These are phyloP conservation scores for Phocoena sinus DNA, from an alignment of 2,113 vertebrate species.

Conservation along the genomic window DNA sequence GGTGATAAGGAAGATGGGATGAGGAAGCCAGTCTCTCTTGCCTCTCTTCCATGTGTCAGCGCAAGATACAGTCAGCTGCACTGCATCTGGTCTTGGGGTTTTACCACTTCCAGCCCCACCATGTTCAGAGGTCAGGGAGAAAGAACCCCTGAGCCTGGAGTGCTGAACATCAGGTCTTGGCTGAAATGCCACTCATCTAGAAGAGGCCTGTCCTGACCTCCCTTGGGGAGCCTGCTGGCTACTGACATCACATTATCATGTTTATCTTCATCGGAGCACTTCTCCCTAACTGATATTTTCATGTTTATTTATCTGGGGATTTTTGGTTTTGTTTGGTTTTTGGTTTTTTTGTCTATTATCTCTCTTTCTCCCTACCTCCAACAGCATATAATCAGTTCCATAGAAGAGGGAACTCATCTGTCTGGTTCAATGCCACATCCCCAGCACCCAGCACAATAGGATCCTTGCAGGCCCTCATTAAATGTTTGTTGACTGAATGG, in stretches of 20 bases:
- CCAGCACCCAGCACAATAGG: background rate
- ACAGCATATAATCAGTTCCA: background rate
- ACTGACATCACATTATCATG: background rate
- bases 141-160: background rate
- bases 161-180: background rate
- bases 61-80: background rate
- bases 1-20: background rate
- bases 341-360: background rate
- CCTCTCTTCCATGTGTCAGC: background rate
- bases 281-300: background rate
- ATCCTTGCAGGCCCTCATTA: background rate
- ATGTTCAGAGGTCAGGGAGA: background rate
- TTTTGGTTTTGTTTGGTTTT: background rate
- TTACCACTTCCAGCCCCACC: background rate
- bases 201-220: background rate
- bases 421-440: background rate
- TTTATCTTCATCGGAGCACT: background rate
- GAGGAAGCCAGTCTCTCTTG: background rate
- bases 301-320: background rate
- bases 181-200: background rate
- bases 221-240: background rate
- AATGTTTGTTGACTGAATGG: background rate
- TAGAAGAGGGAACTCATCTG: background rate
- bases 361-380: background rate
- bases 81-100: background rate